These are phyloP conservation scores for Sphenopsis melanotis DNA, from an alignment of 2,797 vertebrate species.

Conservation along the genomic window DNA sequence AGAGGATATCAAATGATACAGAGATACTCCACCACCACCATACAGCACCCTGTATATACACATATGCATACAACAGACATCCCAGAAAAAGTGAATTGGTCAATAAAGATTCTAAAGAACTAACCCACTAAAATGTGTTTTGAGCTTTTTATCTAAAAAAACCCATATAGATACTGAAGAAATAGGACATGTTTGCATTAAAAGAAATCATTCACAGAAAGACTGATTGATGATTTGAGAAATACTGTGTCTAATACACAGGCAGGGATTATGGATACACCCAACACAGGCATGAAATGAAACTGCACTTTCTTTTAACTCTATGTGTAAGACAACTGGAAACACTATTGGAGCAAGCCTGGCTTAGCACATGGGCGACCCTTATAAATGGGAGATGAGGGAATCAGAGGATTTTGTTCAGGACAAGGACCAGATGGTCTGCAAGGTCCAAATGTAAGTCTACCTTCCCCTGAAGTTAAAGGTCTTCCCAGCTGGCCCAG, in stretches of 20 bases:
- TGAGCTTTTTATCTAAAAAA: background rate
- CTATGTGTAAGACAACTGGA: background rate
- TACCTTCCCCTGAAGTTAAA: no score
- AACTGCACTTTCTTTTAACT: background rate
- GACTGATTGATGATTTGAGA: background rate
- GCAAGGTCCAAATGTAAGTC: background rate
- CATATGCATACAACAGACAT: background rate
- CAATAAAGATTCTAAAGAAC: background rate
- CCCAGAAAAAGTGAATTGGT: background rate
- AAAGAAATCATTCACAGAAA: background rate
- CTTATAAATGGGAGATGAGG: background rate
- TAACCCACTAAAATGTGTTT: background rate
- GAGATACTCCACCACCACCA: background rate
- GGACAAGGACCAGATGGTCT: background rate
- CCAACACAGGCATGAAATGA: background rate
- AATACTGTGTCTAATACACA: background rate
- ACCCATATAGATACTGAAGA: background rate
- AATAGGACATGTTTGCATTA: background rate
- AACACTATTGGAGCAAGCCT: background rate
- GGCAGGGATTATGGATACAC: no score
- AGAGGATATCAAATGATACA: background rate
- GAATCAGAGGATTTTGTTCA: background rate
- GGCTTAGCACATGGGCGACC: background rate
- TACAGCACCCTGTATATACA: background rate
- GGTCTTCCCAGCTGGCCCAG: background rate